These are phyloP conservation scores for Hydractinia symbiolongicarpus DNA, from an alignment of 30 jellyfish, hydroid and myxozoan species.

Conservation along the genomic window DNA sequence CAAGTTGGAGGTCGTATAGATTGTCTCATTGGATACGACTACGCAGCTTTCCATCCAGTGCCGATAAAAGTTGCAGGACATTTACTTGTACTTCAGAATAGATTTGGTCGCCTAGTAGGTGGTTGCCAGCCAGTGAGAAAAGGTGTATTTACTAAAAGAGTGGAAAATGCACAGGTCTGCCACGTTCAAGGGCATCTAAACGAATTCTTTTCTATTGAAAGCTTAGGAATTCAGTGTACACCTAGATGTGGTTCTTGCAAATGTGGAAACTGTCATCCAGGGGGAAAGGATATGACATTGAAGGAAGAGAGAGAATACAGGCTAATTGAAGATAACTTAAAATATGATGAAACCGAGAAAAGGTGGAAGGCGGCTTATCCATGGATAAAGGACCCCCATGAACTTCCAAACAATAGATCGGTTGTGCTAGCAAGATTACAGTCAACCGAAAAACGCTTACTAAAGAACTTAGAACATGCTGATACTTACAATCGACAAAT, in stretches of 20 bases:
- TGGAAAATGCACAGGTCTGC: neutral
- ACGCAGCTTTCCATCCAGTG: slow-evolving; percentile 49
- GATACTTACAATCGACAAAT: no score
- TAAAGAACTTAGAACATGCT: no score
- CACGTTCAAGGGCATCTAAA: no score
- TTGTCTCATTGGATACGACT: slow-evolving; percentile 53
- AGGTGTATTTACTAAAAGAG: neutral
- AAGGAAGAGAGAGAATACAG: neutral
- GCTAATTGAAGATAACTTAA: neutral
- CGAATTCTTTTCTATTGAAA: no score
- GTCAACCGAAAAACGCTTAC: no score
- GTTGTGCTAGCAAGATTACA: no score
- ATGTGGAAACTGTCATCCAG: no score
- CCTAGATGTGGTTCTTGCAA: no score
- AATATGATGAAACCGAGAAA: neutral
- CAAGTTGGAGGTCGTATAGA: slow-evolving; percentile 36
- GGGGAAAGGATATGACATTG: no score
- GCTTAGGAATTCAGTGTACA: no score
- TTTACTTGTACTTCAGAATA: slow-evolving; percentile 48
- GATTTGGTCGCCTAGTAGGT: slow-evolving; percentile 57
- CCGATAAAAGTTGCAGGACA: slow-evolving; percentile 44
- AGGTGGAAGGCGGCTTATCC: slow-evolving; percentile 22
- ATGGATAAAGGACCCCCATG: no score
- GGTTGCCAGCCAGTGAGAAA: slow-evolving; percentile 35
- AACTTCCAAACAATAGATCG: no score